Conservation (phyloP, 1,140 invertebrate species). For the Xylocopa sonorina region DNA sequence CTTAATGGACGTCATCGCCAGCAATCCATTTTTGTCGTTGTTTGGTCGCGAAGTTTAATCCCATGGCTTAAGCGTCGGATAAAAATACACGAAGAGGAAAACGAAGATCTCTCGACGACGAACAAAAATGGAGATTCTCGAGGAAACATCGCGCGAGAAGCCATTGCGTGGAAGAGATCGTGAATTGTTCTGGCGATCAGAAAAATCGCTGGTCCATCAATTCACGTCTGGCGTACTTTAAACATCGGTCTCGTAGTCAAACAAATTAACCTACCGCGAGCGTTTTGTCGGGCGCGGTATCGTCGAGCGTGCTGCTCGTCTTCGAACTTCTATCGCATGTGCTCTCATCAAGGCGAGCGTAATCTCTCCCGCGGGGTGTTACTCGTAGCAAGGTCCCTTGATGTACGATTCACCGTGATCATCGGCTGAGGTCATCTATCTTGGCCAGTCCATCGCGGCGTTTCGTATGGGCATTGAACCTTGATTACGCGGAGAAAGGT, state of each 20-base stretch:
- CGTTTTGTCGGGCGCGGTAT: neutral
- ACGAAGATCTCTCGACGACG: too few relatives aligned
- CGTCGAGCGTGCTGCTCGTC: neutral
- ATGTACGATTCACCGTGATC: constrained; percentile 28
- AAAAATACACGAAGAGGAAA: neutral
- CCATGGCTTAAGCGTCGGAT: too few relatives aligned
- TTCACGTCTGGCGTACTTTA: constrained; percentile 5
- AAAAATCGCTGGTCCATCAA: neutral
- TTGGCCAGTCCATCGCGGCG: constrained; percentile 24
- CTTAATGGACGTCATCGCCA: neutral
- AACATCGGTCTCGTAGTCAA: neutral
- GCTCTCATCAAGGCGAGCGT: neutral
- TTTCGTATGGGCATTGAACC: constrained; percentile 53
- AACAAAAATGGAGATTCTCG: too few relatives aligned
- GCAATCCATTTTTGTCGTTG: neutral
- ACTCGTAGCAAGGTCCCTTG: neutral
- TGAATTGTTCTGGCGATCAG: neutral
- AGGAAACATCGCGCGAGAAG: neutral
- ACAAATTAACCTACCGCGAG: neutral
- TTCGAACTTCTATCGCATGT: too few relatives aligned
- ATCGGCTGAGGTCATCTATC: constrained; percentile 36
- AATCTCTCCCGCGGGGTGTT: constrained; percentile 33
- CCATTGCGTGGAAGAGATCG: neutral
- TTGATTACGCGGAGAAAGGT: constrained; percentile 43
- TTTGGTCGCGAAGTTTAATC: neutral